Evolutionary conservation across 2,797 vertebrate genomes (phyloP), one percentile per base, ranked within the genome.

Genomic region (Myotis pilosus): DNA sequence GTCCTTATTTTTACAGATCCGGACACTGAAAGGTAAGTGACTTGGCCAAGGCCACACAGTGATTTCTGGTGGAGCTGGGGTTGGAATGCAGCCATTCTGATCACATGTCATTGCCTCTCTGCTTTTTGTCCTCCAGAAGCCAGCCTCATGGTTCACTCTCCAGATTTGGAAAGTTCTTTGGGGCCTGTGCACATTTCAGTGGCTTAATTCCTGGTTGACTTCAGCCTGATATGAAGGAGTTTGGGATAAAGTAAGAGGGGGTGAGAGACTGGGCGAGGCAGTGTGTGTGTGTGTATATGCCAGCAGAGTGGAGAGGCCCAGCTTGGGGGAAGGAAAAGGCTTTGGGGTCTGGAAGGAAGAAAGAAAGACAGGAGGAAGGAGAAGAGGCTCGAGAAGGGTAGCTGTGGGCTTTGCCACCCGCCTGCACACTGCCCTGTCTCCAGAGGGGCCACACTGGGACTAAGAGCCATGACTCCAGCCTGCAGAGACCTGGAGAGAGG

Each of bases 341-440:
- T 33, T 44, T 1, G 0, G 30, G 44, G 30, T 60, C 55, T n/a
- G 57, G 49, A 68, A 38, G 53, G 30, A 64, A 76, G 15, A 72
- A 33, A 64, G 3, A 33, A 33, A 88, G 38, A 33, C 22, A 5
- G 51, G 41, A 49, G 3, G 28, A 33, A 30, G 38, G 2, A 13
- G 53, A 55, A 55, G 38, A 83, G 49, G 49, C 22, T 64, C 0
- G 19, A 36, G 74, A 91, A 82, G n/a, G 47, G 12, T 1, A 28
- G 23, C 79, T 66, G 22, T 69, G 75, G 86, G 76, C 80, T 89
- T 80, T 75, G 89, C 44, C 38, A 74, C 12, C 4, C 23, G 83
- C 30, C 33, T 78, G 41, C 41, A 20, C 2, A 5, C 16, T 20
- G 47, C 22, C 23, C 3, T 86, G n/a, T 84, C 60, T 76, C 76